Base-by-base conservation (phyloP, 2,797 vertebrate genomes). In the Pempheris klunzingeri region DNA sequence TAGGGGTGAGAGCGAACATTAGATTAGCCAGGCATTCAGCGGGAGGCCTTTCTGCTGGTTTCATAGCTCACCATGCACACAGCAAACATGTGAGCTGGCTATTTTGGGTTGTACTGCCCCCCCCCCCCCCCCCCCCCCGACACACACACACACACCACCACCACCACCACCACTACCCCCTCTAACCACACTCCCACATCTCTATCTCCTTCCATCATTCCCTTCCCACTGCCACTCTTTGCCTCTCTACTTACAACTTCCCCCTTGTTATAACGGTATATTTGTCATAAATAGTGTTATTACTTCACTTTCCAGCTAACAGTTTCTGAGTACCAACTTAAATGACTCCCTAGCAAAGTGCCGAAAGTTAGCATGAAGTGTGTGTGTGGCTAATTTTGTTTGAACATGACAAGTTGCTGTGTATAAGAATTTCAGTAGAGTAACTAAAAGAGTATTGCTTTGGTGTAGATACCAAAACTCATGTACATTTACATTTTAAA, bases 51-150 rank as follows among this genome's bases (percentile, higher is more conserved):
- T 69, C 78, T 81, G 79, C 72, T 61, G 26, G 67, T 78, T 87
- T 86, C 83, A 82, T 65, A 80, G 87, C 80, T 88, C 81, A 73
- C 82, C 74, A 81, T 14, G 10, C 76, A 88, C 86, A 91, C 85
- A 90, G 91, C 78, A 86, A 94, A 92, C 92, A 93, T 92, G 92
- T 89, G 91, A 95, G 90, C 61, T 50, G 79, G 93, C 92, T 95
- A 95, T 95, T 95, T 95, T 91, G 76, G 90, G 89, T 87, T 36
- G 28, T 26, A 43, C 74, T 74, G 65, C 44, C 79, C 78, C 82
- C 82, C 73, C 52, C 62, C 80, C 58, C 43, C 71, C 28, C 39
- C n/a, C n/a, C n/a, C n/a, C n/a, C n/a, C n/a, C n/a, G n/a, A n/a
- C n/a, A n/a, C 89, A 88, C 87, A 86, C 79, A 83, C 81, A 78